phyloP scores from a whole-genome alignment of 2,113 vertebrate genomes.

The Gambusia holbrooki region DNA sequence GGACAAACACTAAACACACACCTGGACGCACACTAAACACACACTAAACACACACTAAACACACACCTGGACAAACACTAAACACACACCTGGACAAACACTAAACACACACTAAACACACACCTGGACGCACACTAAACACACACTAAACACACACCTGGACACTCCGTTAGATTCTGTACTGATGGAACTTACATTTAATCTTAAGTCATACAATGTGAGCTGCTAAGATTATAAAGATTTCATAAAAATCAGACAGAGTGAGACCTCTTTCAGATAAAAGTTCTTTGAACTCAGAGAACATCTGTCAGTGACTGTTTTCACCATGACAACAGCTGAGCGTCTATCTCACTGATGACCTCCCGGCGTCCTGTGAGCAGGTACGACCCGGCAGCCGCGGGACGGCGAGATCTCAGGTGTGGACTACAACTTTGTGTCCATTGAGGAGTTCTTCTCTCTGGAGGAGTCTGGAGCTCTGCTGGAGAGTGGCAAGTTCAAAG shows the following conservation, averaged over 20 bases:
- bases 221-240: no score
- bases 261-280: no score
- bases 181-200: not conserved
- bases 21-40: not conserved
- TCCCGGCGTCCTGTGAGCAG: slow-evolving; percentile 67
- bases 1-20: no score
- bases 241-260: not conserved
- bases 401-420: slow-evolving; percentile 95
- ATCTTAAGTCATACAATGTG: no score
- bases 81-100: no score
- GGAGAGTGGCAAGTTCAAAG: slow-evolving; percentile 97
- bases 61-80: no score
- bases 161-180: not conserved
- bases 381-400: slow-evolving; percentile 93
- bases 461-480: slow-evolving; percentile 95
- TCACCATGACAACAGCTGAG: not conserved
- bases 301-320: not conserved
- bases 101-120: no score
- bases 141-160: no score
- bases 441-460: slow-evolving; percentile 95
- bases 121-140: no score
- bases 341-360: not conserved
- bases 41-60: not conserved
- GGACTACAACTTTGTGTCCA: slow-evolving; percentile 98
- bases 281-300: not conserved